These are phyloP conservation scores for Drosophila fuyamai DNA, from an alignment of 1,140 invertebrate genomes.

Conservation along the genomic window DNA sequence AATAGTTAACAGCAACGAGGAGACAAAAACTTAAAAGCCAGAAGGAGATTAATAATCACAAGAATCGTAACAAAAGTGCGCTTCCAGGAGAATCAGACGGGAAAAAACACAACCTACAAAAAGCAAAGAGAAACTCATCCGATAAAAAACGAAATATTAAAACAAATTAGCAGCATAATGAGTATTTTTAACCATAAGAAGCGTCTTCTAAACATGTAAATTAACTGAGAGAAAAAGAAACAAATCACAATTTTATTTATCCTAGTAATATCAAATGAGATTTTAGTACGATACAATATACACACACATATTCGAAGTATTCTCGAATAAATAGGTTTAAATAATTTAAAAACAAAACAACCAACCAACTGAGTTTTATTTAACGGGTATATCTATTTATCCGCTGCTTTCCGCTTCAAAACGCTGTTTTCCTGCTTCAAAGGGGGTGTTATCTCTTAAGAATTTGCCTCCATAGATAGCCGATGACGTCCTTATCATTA, in stretches of 20 bases:
- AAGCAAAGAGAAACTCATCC: constrained; percentile 28
- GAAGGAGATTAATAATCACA: constrained; percentile 21
- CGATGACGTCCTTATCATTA: constrained; percentile 9
- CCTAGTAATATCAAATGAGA: constrained; percentile 48
- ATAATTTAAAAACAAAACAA: constrained; percentile 27
- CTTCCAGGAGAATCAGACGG: constrained; percentile 52
- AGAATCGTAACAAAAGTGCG: constrained; percentile 67
- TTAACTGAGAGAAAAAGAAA: constrained; percentile 23
- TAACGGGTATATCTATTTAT: neutral
- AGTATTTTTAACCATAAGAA: constrained; percentile 15
- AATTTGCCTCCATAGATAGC: neutral
- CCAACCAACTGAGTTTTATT: constrained; percentile 7
- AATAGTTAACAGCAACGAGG: constrained; percentile 64
- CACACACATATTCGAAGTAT: constrained; percentile 34
- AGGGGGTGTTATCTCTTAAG: neutral
- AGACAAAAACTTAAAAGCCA: constrained; percentile 13
- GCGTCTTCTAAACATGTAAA: constrained; percentile 28
- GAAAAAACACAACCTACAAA: constrained; percentile 13
- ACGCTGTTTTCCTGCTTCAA: neutral
- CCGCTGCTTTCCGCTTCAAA: neutral
- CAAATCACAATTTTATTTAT: constrained; percentile 47
- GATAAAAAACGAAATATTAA: constrained; percentile 6
- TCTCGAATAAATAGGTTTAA: constrained; percentile 52
- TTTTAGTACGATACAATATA: constrained; percentile 41
- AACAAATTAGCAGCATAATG: constrained; percentile 3